Evolutionary conservation across 2,113 vertebrate species (phyloP), one percentile per base, ranked within the genome.

Genomic region (Eurystomus gularis): DNA sequence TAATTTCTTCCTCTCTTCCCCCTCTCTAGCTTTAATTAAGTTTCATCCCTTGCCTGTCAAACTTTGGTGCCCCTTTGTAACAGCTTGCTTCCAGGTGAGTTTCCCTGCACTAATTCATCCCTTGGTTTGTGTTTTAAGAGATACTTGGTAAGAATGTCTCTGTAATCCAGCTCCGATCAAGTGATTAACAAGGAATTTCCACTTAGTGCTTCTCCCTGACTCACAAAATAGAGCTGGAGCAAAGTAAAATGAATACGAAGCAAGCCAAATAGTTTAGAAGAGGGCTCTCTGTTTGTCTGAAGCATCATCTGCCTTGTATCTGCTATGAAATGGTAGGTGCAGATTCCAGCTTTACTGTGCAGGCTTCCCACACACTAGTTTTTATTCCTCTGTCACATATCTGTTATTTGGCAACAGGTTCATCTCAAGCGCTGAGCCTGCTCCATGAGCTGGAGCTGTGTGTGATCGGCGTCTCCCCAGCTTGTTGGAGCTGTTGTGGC

Each of bases 31-130:
- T 96, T 93, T 82, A 88, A 96, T 96, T 90, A 93, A 96, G 46
- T 89, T 46, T 83, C 40, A 75, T 82, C 71, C 79, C 29, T 85
- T 93, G 55, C 44, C 75, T 93, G 75, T 95, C 90, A 91, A 86
- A 88, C 52, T 70, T 94, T 14, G 18, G 60, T 94, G 68, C 51
- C 78, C 48, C 6, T 39, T 86, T 90, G 66, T 78, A 94, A 72
- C 71, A 82, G 61, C 90, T 95, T 71, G 51, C 88, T 93, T 95
- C 65, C 92, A 96, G 76, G 88, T 97, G 88, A 76, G 51, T 65
- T 92, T 86, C 72, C 37, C 77, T 79, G 66, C 35, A 39, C 73
- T 91, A 72, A 49, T 70, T 82, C 62, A 49, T 44, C 8, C 69
- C 29, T 66, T 72, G 17, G 6, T 81, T 40, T 69, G 21, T 77